Percentiles rank a stretch among this genome's conserved stretches.
These are phyloP conservation scores for Steinernema carpocapsae DNA, from an alignment of 2,888 invertebrate genomes.

Conservation along the genomic window DNA sequence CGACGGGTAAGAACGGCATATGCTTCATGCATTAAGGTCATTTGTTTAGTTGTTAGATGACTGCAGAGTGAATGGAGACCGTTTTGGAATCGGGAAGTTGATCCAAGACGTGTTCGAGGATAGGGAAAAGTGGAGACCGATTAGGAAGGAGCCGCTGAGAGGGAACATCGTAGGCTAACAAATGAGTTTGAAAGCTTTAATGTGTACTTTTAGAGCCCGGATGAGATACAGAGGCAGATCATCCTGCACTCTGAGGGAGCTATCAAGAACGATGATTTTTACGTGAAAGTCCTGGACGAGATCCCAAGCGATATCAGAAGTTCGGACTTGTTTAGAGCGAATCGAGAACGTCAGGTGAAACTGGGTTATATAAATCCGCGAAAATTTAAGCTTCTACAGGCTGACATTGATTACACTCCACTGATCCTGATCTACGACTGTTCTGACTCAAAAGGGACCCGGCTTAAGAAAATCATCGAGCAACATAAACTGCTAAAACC, in stretches of 20 bases:
- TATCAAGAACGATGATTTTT: background rate
- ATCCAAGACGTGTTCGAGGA: conserved; percentile 1
- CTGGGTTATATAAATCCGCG: too few relatives aligned
- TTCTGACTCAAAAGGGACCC: background rate
- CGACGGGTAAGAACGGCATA: background rate
- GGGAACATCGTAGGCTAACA: background rate
- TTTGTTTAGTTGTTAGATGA: background rate
- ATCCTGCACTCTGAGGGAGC: background rate
- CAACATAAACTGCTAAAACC: too few relatives aligned
- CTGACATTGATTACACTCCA: background rate
- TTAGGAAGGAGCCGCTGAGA: background rate
- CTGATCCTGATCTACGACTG: background rate
- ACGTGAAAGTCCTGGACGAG: background rate
- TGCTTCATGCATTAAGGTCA: background rate
- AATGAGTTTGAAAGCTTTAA: too few relatives aligned
- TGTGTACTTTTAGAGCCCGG: too few relatives aligned
- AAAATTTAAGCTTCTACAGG: background rate
- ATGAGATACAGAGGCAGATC: background rate
- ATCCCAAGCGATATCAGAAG: background rate
- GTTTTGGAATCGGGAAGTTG: background rate
- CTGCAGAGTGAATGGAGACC: background rate
- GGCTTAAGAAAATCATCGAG: too few relatives aligned
- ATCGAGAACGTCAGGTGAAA: too few relatives aligned
- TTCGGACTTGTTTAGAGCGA: background rate
- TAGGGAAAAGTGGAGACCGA: background rate